Conservation (phyloP, 1,140 invertebrate genomes). For the Drosophila littoralis region DNA sequence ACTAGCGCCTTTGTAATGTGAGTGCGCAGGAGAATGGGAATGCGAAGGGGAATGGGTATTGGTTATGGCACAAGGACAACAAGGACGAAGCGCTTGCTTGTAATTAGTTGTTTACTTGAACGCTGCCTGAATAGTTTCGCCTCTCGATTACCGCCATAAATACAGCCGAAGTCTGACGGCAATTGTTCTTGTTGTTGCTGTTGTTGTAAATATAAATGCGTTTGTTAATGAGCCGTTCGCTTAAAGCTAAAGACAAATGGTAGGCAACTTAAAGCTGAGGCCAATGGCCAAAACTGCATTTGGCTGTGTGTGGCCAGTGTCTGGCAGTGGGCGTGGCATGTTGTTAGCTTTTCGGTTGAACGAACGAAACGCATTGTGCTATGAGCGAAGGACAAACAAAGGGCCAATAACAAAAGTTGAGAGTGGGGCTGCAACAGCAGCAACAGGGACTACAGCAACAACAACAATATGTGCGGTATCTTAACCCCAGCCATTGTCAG, state of each 20-base stretch:
- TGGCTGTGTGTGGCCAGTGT: constrained; percentile 31
- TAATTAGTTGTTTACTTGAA: constrained; percentile 81
- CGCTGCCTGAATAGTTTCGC: constrained; percentile 36
- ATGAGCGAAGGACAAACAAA: constrained; percentile 62
- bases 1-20: constrained; percentile 76
- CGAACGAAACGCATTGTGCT: constrained; percentile 64
- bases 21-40: constrained; percentile 21
- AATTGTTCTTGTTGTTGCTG: constrained; percentile 38
- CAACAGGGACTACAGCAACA: constrained; percentile 17
- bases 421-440: constrained; percentile 7
- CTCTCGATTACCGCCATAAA: constrained; percentile 61
- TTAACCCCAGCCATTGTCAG: constrained; percentile 62
- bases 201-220: constrained; percentile 39
- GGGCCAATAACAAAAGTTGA: constrained; percentile 63
- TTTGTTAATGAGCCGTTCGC: constrained; percentile 60
- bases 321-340: constrained; percentile 31
- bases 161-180: constrained; percentile 52
- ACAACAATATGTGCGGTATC: constrained; percentile 52
- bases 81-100: constrained; percentile 37
- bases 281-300: constrained; percentile 70
- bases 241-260: constrained; percentile 22
- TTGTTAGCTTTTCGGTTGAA: constrained; percentile 75
- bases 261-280: constrained; percentile 49
- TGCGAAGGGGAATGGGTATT: neutral
- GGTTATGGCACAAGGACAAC: constrained; percentile 13